Percentiles rank a stretch among this genome's conserved stretches.
Evolutionary conservation across 2,888 invertebrate genomes (phyloP).

Genomic region (Hydropsyche betteni): DNA sequence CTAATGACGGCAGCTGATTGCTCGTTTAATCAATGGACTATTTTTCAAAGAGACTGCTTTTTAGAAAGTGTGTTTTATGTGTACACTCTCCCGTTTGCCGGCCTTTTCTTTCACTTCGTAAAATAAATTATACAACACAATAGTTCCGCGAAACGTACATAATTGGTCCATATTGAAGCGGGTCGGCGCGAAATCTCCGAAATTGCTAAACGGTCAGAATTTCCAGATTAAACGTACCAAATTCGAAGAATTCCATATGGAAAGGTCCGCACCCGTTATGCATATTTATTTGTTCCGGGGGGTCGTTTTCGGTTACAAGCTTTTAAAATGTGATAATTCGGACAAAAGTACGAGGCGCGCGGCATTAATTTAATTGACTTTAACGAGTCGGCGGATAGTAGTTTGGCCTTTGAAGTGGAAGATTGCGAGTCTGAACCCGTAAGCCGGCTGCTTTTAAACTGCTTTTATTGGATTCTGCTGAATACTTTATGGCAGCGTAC

Average conservation of each 20-base stretch:
- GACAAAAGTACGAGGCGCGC: conserved; percentile 16
- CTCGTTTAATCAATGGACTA: conserved; percentile 21
- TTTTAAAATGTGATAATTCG: conserved; percentile 37
- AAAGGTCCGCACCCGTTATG: background rate
- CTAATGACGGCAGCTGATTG: conserved; percentile 22
- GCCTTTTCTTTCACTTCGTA: background rate
- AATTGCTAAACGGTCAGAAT: too few relatives aligned
- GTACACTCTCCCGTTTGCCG: background rate
- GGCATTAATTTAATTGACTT: conserved; percentile 41
- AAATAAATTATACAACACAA: conserved; percentile 9
- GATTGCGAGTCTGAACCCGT: conserved; percentile 40
- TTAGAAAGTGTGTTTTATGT: background rate
- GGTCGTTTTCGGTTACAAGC: conserved; percentile 1
- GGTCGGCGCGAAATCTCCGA: too few relatives aligned
- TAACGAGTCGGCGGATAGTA: conserved; percentile 41
- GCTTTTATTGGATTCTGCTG: conserved; percentile 41
- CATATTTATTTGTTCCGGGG: conserved; percentile 24
- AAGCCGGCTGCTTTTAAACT: conserved; percentile 42
- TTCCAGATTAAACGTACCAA: too few relatives aligned
- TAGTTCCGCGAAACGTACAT: too few relatives aligned
- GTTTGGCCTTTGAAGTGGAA: conserved; percentile 42
- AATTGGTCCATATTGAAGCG: too few relatives aligned
- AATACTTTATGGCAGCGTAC: conserved; percentile 35
- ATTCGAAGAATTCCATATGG: too few relatives aligned
- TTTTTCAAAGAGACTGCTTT: conserved; percentile 17